Evolutionary conservation across 2,113 vertebrate species (phyloP).

Genomic region (Turdus rufiventris): DNA sequence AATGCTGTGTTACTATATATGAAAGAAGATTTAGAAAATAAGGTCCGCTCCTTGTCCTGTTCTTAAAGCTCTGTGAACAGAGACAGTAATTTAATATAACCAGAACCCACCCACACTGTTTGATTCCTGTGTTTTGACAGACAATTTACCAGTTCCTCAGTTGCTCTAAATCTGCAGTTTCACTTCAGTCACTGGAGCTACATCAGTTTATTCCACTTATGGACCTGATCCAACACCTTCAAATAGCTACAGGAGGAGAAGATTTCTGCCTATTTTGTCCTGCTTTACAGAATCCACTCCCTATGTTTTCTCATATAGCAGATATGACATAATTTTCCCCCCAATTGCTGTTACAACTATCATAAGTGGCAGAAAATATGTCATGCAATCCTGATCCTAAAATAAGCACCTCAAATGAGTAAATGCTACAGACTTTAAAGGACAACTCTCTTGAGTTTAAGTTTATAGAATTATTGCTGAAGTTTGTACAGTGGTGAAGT

Average conservation of each 20-base stretch:
- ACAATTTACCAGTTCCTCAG: conserved; percentile 53
- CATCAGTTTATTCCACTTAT: conserved; percentile 15
- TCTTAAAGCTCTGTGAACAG: conserved; percentile 19
- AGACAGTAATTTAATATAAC: conserved; percentile 46
- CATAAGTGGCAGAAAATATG: background rate
- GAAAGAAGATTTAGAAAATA: conserved; percentile 29
- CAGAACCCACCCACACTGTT: conserved; percentile 48
- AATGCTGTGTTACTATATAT: conserved; percentile 56
- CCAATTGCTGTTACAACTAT: conserved; percentile 2
- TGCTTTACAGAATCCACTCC: background rate
- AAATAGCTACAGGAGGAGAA: conserved; percentile 15
- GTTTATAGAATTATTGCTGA: background rate
- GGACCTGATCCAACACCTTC: conserved; percentile 30
- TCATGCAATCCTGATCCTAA: background rate
- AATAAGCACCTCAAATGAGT: background rate
- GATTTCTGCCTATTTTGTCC: background rate
- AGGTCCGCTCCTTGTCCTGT: conserved; percentile 41
- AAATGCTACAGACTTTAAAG: background rate
- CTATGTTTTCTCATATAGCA: background rate
- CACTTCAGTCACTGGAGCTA: conserved; percentile 32
- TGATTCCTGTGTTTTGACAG: conserved; percentile 58
- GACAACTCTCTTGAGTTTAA: background rate
- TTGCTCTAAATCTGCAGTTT: conserved; percentile 25
- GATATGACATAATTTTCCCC: conserved; percentile 32
- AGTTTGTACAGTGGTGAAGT: background rate